Evolutionary conservation across 2,888 invertebrate species (phyloP), one percentile per base, ranked within the genome.

Genomic region (Eugnorisma glareosa): DNA sequence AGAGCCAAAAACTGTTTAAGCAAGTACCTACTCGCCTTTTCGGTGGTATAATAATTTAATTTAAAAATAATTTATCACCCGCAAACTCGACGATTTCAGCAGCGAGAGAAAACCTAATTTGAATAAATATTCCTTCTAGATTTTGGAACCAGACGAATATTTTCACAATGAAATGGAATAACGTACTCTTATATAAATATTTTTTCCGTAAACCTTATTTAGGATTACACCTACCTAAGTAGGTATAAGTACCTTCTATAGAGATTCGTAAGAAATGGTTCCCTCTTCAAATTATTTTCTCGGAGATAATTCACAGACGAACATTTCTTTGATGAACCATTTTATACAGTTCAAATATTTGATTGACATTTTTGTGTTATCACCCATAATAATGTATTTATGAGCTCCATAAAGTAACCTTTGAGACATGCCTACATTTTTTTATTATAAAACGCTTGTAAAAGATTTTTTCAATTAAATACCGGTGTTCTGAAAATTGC

Each of bases 91-190:
- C 83, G 72, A 78, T 73, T 73, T 73, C 66, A 74, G 66, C 68
- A 71, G 66, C 70, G 80, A 68, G 59, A 61, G 81, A 84, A 80
- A 77, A 84, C 67, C 68, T 80, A 84, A 88, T 87, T 87, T 87
- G 79, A 87, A 87, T 87, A 87, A 87, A 87, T 80, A 86, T 84
- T 82, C 82, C 82, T 81, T 72, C 85, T 84, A 84, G 81, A 67
- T 86, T 81, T 84, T 67, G 66, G 69, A 71, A 75, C 59, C 78
- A 76, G 67, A 69, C 75, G 77, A 81, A 84, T 87, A 87, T 86
- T 86, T 79, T 77, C 45, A 66, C 57, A 78, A 70, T 77, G 73
- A 82, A 86, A 86, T 66, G 43, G 43, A 74, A 66, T 76, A 70
- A 88, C 76, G 73, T 84, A 77, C 54, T 86, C 79, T 77, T 77